Evolutionary conservation across 1,140 invertebrate genomes (phyloP).

Genomic region (Pollicipes pollicipes): DNA sequence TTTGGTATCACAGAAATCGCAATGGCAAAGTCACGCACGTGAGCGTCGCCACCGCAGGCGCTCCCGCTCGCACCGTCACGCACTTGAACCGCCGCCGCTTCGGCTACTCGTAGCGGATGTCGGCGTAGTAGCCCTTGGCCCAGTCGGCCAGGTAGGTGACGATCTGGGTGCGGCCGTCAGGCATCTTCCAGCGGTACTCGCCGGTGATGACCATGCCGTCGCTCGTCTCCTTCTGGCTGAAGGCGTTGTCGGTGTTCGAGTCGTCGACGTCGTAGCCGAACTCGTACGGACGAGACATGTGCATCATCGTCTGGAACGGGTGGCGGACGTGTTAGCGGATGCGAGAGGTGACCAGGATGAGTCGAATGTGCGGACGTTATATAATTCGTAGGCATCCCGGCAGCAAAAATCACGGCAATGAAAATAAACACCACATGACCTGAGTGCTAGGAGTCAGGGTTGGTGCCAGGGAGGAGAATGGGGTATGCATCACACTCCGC

Average conservation of each 20-base stretch:
- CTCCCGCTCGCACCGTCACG: too few species aligned
- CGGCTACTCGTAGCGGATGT: conserved; percentile 1
- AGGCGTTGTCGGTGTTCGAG: conserved; percentile 12
- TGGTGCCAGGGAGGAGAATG: too few species aligned
- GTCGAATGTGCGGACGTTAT: neutral
- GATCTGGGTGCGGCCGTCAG: conserved; percentile 14
- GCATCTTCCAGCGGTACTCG: conserved; percentile 14
- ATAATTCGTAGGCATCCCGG: neutral
- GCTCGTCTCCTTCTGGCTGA: conserved; percentile 12
- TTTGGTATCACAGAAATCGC: neutral
- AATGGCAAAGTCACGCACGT: neutral
- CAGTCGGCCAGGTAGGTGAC: conserved; percentile 8
- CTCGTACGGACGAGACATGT: conserved; percentile 12
- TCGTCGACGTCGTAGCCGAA: conserved; percentile 16
- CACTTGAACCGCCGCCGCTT: neutral
- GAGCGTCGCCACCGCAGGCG: too few species aligned
- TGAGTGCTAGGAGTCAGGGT: too few species aligned
- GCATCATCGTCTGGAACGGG: neutral
- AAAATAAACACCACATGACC: neutral
- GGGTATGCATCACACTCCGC: too few species aligned
- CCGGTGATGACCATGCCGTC: conserved; percentile 15
- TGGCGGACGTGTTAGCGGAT: neutral
- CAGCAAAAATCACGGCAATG: neutral
- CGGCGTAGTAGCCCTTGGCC: neutral
- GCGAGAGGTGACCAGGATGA: too few species aligned